Percentiles rank a stretch among this genome's conserved stretches.
Conservation (phyloP, 2,113 vertebrate genomes). For the Bubalus kerabau region DNA sequence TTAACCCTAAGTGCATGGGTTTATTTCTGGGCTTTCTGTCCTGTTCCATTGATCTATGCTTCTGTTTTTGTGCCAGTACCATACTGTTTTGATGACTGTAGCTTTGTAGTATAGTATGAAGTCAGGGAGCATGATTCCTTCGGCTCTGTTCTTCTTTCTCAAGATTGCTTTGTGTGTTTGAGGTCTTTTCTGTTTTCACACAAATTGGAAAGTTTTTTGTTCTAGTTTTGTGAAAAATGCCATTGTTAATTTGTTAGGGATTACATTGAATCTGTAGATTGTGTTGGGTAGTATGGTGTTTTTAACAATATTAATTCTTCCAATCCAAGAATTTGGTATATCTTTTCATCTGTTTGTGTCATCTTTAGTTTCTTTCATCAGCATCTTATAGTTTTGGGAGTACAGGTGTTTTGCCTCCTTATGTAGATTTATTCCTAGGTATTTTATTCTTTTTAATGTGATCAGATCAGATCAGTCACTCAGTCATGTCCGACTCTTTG, state of each 20-base stretch:
- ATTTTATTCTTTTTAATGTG: neutral
- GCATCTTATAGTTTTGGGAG: neutral
- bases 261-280: neutral
- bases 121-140: neutral
- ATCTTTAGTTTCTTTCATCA: neutral
- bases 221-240: neutral
- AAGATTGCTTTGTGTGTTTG: neutral
- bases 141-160: neutral
- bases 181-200: neutral
- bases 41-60: neutral
- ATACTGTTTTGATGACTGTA: neutral
- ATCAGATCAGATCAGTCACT: neutral
- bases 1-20: neutral
- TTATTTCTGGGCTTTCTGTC: neutral
- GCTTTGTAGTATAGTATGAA: neutral
- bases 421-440: neutral
- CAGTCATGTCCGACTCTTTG: too few relatives aligned
- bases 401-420: neutral
- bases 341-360: neutral
- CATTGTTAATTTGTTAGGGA: neutral
- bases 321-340: neutral
- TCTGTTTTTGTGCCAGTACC: neutral
- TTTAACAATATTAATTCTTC: neutral
- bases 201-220: neutral
- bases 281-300: neutral